Base-by-base conservation (phyloP, 2,888 invertebrate species). In the Dendrolimus pini region DNA sequence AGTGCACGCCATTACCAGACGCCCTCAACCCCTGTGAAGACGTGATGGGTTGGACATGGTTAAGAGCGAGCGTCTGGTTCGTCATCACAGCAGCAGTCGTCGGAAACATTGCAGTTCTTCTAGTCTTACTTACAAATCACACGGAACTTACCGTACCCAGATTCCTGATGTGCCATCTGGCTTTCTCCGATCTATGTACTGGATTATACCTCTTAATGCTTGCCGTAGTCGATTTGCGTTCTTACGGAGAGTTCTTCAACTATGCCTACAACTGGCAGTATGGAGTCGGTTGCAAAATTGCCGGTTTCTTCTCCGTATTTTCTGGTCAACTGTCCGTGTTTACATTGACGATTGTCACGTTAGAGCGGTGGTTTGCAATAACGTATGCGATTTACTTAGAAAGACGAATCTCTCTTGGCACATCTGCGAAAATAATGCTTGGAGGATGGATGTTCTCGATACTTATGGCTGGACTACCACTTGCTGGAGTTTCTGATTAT, bases 241-340 rank as follows among this genome's bases (percentile, higher is more conserved):
- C 97, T 0, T 94, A 95, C 71, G 96, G 96, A 2, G 94, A 94
- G 64, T 98, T 97, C 85, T 97, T 97, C 82, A 97, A 97, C 80
- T 95, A 95, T 80, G 97, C 97, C 3, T 97, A 95, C 70, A 94
- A 95, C 73, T 98, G 98, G 97, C 97, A 98, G 83, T 90, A 90
- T 61, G 95, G 96, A 57, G 80, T 93, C 54, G 97, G 97, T 0
- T 98, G 97, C 80, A 93, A 95, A 75, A 92, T 96, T 9, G 96
- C 97, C 1, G 98, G 98, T 0, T 97, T 97, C 77, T 85, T 98
- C 56, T 97, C 97, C 0, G 96, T 97, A 0, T 96, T 97, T 72
- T 95, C 96, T 0, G 95, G 96, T 59, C 96, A 97, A 75, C 86
- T 98, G 55, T 97, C 97, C 18, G 95, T 98, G 8, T 96, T 95